Evolutionary conservation across 2,113 vertebrate species (phyloP), one percentile per base, ranked within the genome.

Genomic region (Campylorhamphus procurvoides): DNA sequence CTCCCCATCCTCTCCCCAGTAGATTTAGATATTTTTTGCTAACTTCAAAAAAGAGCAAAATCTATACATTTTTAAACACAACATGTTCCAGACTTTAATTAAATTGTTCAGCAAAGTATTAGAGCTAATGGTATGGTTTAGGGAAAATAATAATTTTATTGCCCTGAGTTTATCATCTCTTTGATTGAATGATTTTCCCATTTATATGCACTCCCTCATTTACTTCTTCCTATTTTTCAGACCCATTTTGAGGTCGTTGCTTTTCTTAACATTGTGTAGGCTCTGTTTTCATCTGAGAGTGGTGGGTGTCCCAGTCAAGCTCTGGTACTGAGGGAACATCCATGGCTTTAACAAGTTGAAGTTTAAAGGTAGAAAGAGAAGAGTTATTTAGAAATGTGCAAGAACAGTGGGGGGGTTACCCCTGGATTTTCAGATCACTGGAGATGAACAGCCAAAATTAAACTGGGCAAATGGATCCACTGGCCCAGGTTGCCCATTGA

Each of bases 41-140:
- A 20, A 40, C 12, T 60, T 22, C 16, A 13, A 40, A 68, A 62
- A 62, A 6, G 33, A 55, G 47, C 50, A 12, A 42, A 35, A 14
- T 7, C 31, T 64, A 8, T 49, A 6, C 6, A 44, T 77, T 56
- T 75, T 73, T 9, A 75, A 89, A 47, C 33, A 13, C 56, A 22
- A 52, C 33, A 11, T 27, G n/a, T 39, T 39, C 50, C 39, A 28
- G 2, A 27, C 81, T 89, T 63, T 60, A 77, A 35, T 74, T 35
- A 87, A 62, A 56, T 33, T 11, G 24, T 56, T 78, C 63, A 76
- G 40, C 6, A 5, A 67, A 84, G 31, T 18, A 47, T 85, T 72
- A 75, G 39, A 87, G 49, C 24, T 87, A 64, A 94, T 93, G 59
- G 55, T 39, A 55, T 49, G 35, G 74, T 87, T 78, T 85, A 47